Base-by-base conservation (phyloP, 2,888 invertebrate genomes). In the Drosophila eohydei region DNA sequence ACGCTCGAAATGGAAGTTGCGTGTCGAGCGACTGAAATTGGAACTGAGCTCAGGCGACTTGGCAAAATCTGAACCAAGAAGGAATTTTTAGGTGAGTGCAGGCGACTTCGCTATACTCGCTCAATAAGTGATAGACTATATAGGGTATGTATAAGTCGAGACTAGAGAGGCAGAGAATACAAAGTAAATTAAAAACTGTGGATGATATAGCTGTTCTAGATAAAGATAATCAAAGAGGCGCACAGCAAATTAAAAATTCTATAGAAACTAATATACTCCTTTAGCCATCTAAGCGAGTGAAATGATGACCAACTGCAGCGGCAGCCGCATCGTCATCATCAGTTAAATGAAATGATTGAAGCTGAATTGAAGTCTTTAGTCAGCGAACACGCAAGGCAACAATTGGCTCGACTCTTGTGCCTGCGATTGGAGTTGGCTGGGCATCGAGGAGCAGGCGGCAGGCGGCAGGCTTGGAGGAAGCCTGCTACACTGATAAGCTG, bases 271-370 rank as follows among this genome's bases (percentile, higher is more conserved):
- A 54, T 40, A 54, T 28, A 16, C 54, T 7, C 28, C 30, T 12
- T 30, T 40, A 2, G 2, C 26, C 0, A 6, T 4, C 41, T 5
- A 32, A 12, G 32, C 58, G 81, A 71, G 54, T 6, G 30, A 9
- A 78, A 87, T 84, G 84, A 63, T 69, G 67, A 52, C 79, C 81
- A 83, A 81, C 81, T 67, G 67, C 75, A 52, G 58, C 57, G 50
- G 77, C 77, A 75, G 77, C 62, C 65, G 75, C 80, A 76, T 88
- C 80, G 85, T 78, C 83, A 86, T 86, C 90, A 88, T 86, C 86
- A 88, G 86, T 83, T 87, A 87, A 87, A 87, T 88, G 83, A 89
- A 87, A 87, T 88, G 90, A 89, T 87, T 87, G 86, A 88, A 83
- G 86, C 72, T 77, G 86, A 86, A 88, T 88, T 89, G 83, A 89